Evolutionary conservation across 2,888 invertebrate species (phyloP).

Genomic region (Cosmia trapezina): DNA sequence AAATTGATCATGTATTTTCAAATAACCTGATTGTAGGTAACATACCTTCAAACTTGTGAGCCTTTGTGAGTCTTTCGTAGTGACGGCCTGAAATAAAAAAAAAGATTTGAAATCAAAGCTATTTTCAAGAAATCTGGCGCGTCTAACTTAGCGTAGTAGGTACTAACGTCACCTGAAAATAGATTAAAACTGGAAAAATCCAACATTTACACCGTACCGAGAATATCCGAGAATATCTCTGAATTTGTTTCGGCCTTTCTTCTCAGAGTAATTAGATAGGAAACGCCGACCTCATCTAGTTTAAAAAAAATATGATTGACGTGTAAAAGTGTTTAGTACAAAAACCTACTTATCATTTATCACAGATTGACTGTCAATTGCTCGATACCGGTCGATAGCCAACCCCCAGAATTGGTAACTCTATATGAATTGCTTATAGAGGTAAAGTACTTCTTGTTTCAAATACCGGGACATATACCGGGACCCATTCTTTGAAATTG

Average conservation of each 20-base stretch:
- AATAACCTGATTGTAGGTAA: neutral
- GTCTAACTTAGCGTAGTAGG: constrained; percentile 13
- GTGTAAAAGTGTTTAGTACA: too few relatives aligned
- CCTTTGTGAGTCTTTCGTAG: neutral
- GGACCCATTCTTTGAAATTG: constrained; percentile 67
- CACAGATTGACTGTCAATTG: constrained; percentile 57
- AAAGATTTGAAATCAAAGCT: neutral
- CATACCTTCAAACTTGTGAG: neutral
- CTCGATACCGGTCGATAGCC: constrained; percentile 52
- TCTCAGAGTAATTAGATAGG: too few relatives aligned
- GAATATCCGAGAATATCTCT: constrained; percentile 18
- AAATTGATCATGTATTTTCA: neutral
- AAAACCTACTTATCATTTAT: too few relatives aligned
- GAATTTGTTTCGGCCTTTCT: too few relatives aligned
- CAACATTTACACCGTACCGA: constrained; percentile 27
- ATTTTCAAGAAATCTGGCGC: constrained; percentile 25
- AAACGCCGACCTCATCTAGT: too few relatives aligned
- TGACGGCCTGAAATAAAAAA: neutral
- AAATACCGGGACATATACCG: constrained; percentile 57
- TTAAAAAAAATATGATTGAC: too few relatives aligned
- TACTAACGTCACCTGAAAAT: constrained; percentile 25
- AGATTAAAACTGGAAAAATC: constrained; percentile 20
- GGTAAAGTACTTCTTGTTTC: constrained; percentile 67
- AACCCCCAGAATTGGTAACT: constrained; percentile 47
- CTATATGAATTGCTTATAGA: constrained; percentile 62